Evolutionary conservation across 2,113 vertebrate species (phyloP).

Genomic region (Myotis brandtii): DNA sequence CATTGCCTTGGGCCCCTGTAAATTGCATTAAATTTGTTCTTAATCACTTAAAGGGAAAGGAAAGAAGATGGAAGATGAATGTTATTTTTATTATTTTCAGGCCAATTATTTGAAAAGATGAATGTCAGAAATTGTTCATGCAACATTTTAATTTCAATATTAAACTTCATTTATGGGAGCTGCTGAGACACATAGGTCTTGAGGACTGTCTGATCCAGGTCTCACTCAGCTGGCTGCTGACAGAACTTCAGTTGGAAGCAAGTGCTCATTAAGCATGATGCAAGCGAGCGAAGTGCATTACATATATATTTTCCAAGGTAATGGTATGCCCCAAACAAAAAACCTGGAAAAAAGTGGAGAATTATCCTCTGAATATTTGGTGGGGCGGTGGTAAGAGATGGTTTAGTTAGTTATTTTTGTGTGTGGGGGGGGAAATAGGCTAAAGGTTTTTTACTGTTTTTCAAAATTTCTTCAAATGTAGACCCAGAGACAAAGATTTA

Average conservation of each 20-base stretch:
- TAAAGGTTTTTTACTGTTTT: background rate
- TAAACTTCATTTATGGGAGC: background rate
- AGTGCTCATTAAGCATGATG: background rate
- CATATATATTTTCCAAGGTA: background rate
- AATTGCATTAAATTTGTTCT: background rate
- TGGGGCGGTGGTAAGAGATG: background rate
- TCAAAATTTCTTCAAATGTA: background rate
- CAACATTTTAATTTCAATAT: conserved; percentile 11
- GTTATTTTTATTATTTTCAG: background rate
- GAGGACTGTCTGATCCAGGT: background rate
- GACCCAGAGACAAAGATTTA: background rate
- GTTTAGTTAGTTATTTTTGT: background rate
- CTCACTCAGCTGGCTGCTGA: background rate
- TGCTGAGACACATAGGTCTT: background rate
- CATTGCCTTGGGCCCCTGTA: background rate
- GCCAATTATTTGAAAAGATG: background rate
- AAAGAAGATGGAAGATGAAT: background rate
- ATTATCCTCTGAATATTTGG: background rate
- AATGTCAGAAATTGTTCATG: background rate
- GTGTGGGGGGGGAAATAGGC: too few species aligned
- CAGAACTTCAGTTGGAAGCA: background rate
- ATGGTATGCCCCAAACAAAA: background rate
- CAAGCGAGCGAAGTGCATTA: background rate
- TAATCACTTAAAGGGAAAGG: background rate
- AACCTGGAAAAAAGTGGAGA: background rate